phyloP scores from a whole-genome alignment of 2,113 vertebrate species.

The Dicerorhinus sumatrensis region DNA sequence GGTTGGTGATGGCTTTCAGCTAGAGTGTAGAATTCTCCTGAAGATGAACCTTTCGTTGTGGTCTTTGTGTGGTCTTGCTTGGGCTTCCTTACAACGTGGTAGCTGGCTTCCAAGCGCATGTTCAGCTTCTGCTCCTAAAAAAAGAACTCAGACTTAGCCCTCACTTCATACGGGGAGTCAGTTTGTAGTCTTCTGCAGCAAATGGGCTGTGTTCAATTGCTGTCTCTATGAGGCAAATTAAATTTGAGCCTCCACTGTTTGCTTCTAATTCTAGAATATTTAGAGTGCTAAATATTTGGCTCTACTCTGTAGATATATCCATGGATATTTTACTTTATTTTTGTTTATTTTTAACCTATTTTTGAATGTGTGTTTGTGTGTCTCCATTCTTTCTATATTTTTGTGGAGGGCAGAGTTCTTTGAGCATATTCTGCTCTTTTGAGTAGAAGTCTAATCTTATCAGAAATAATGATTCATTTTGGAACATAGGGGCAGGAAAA shows the following conservation, averaged over 20 bases:
- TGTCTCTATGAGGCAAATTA: neutral
- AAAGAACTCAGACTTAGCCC: neutral
- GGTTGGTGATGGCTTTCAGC: neutral
- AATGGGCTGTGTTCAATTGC: neutral
- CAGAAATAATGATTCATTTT: neutral
- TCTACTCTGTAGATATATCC: neutral
- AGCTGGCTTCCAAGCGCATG: neutral
- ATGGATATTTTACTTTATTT: neutral
- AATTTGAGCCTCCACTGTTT: neutral
- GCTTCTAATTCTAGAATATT: neutral
- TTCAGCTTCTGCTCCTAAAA: neutral
- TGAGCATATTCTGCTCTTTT: neutral
- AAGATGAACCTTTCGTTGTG: too few relatives aligned
- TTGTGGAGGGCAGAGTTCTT: neutral
- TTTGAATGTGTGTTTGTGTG: neutral
- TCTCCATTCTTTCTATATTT: neutral
- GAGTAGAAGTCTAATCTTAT: neutral
- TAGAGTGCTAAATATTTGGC: neutral
- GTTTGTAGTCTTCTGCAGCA: neutral
- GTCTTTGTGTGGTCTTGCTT: neutral
- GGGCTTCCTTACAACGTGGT: neutral
- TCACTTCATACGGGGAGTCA: neutral
- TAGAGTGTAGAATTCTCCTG: fast-evolving
- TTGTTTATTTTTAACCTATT: neutral
- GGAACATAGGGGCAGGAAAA: neutral